phyloP scores from a whole-genome alignment of 2,888 invertebrate genomes.

The Nephrotoma guestfalica region DNA sequence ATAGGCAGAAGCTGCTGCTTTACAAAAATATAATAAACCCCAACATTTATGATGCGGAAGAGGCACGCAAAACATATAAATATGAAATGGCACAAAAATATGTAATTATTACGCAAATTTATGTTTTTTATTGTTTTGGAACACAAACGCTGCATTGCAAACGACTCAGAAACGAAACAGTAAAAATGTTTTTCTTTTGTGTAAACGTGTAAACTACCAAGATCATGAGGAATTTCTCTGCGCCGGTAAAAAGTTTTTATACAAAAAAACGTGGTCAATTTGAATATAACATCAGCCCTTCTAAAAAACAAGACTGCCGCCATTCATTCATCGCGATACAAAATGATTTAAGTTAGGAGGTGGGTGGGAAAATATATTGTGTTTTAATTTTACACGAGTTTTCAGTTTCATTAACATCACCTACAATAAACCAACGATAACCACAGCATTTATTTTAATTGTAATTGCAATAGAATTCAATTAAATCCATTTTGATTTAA shows the following conservation, averaged over 20 bases:
- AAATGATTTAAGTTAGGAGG: not conserved
- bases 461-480: not conserved
- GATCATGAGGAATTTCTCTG: not conserved
- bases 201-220: not conserved
- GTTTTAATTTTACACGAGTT: too few species aligned
- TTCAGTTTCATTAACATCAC: too few species aligned
- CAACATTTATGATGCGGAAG: not conserved
- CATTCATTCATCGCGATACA: not conserved
- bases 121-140: not conserved
- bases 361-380: too few species aligned
- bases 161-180: not conserved
- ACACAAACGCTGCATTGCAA: not conserved
- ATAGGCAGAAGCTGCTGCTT: not conserved
- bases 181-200: not conserved
- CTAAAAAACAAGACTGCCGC: not conserved
- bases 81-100: not conserved
- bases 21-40: not conserved
- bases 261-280: not conserved
- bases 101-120: not conserved
- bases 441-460: not conserved
- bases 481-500: not conserved
- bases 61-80: not conserved
- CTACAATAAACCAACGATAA: not conserved
- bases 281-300: not conserved
- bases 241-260: not conserved